Percentiles rank a stretch among this genome's conserved stretches.
Evolutionary conservation across 2,113 vertebrate genomes (phyloP).

Genomic region (Polyodon spathula): DNA sequence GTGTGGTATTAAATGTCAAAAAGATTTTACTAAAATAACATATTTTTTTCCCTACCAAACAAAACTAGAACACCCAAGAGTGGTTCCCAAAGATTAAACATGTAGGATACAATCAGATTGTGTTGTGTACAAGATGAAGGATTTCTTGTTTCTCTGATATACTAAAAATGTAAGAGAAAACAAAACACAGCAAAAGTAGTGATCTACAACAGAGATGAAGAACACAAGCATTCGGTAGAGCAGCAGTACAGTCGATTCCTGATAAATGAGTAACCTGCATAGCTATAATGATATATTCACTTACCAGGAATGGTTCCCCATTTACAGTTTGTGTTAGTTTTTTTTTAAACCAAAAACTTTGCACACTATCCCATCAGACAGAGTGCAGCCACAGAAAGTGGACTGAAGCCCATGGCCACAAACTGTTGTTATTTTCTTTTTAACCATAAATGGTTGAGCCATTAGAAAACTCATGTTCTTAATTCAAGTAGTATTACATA

Average conservation of each 20-base stretch:
- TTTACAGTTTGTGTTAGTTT: not conserved
- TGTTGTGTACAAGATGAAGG: too few relatives aligned
- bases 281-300: conserved; percentile 66
- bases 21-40: too few relatives aligned
- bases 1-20: too few relatives aligned
- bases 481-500: too few relatives aligned
- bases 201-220: conserved; percentile 81
- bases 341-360: conserved; percentile 17
- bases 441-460: conserved; percentile 16
- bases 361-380: not conserved
- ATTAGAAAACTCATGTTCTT: too few relatives aligned
- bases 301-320: conserved; percentile 62
- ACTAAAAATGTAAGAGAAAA: conserved; percentile 71
- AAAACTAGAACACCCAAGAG: too few relatives aligned
- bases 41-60: too few relatives aligned
- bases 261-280: conserved; percentile 69
- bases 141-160: too few relatives aligned
- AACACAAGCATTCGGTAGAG: conserved; percentile 69
- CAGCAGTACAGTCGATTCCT: conserved; percentile 72
- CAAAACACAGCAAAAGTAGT: conserved; percentile 79
- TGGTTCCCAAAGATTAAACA: too few relatives aligned
- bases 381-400: not conserved
- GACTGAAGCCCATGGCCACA: not conserved
- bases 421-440: conserved; percentile 4
- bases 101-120: too few relatives aligned